Base-by-base conservation (phyloP, 1,140 invertebrate species). In the Ostrea edulis region DNA sequence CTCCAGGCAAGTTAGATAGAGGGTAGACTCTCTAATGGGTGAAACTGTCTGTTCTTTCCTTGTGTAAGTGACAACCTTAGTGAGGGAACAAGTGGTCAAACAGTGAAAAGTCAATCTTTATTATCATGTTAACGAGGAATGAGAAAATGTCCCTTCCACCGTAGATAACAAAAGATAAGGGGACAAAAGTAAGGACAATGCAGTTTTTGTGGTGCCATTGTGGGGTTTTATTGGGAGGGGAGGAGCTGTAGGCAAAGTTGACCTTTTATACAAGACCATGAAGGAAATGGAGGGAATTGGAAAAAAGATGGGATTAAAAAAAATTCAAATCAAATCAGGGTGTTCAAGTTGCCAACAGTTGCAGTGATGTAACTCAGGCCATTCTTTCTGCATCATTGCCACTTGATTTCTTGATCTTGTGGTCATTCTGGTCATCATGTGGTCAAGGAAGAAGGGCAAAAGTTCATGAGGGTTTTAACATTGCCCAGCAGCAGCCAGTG, bases 151-250 rank as follows among this genome's bases (percentile, higher is more conserved):
- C 68, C 68, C 68, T 29, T 77, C 68, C 25, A 77, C 25, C 11
- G 25, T 77, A 77, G 68, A 77, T 77, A 77, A 77, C 68, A 77
- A 77, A 77, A 77, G 68, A 77, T 77, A 77, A 77, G 68, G 22
- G 68, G 68, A 77, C 68, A 77, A 77, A 44, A 77, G 68, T 77
- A 12, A 35, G 2, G 14, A 77, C 68, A 77, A 77, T 77, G 29
- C 68, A 29, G 22, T 29, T 77, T 77, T 77, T 77, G 68, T 77
- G 68, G 25, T 77, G 68, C 25, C 68, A 77, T 77, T 77, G 68
- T 77, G 0, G 25, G 68, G 68, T 77, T 77, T 77, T 77, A 77
- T 77, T 77, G 14, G 11, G 68, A 77, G 68, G 68, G 68, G 68
- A 77, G 68, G 68, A 25, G 29, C 68, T 9, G 9, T 77, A 35